Evolutionary conservation across 2,797 vertebrate genomes (phyloP), one percentile per base, ranked within the genome.

Genomic region (Fundulus diaphanus): DNA sequence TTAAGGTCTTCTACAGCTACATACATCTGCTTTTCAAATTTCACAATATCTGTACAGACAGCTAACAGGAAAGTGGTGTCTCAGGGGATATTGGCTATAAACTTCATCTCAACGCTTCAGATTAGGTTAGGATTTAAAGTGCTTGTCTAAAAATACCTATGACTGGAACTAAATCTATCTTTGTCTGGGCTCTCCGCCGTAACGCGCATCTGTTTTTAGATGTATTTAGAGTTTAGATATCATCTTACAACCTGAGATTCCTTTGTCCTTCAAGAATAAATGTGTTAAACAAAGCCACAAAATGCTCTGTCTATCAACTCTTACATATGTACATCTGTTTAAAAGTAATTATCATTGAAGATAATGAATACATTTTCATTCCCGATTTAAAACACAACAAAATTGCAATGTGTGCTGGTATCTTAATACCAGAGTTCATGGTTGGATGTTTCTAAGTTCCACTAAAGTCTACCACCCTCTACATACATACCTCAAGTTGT

Each of bases 401-500:
- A 11, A 22, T 37, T 22, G 59, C 3, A 0, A 37, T 15, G n/a
- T 48, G 57, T n/a, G 16, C 2, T 46, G 44, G 12, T 46, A 46
- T 46, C 16, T 46, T 46, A 11, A 46, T 2, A 46, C 11, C 44
- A 11, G 16, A 46, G 44, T 65, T 65, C 35, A 37, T 31, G 20
- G 56, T 22, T 24, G 9, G 33, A 63, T n/a, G 37, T 11, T 70
- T 52, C 7, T 22, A 5, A 16, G 56, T 29, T 49, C 44, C 1
- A 11, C 22, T 18, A 44, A 72, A 59, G 61, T 35, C 16, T 31
- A 44, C 8, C 35, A 65, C 48, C 13, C 37, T 24, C 29, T 7
- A 6, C 40, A 57, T 68, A 94, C 95, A 0, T 95, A 99, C 98
- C 97, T 99, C 98, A 1, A 99, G 96, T 18, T 99, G 97, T 15